These are phyloP conservation scores for Colostygia pectinataria DNA, from an alignment of 2,888 invertebrate species.

Conservation along the genomic window DNA sequence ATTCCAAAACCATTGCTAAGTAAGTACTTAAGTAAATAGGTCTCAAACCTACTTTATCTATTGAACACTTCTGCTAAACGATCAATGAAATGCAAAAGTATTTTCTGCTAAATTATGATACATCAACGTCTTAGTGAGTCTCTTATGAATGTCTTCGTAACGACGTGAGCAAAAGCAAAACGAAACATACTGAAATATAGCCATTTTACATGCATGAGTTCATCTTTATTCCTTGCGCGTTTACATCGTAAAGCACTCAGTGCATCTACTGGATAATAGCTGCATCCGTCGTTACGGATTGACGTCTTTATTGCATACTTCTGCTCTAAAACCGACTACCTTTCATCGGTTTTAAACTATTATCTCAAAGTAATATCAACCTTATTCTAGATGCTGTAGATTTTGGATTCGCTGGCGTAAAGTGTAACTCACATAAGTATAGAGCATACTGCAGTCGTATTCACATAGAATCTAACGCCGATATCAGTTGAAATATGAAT, in stretches of 20 bases:
- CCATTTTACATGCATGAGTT: slow-evolving; percentile 38
- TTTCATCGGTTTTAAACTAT: slow-evolving; percentile 33
- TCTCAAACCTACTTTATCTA: no score
- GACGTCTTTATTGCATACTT: slow-evolving; percentile 67
- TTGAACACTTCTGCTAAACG: neutral
- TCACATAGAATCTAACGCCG: slow-evolving; percentile 50
- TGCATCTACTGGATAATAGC: slow-evolving; percentile 60
- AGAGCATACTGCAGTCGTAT: slow-evolving; percentile 42
- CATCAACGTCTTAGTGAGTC: slow-evolving; percentile 1
- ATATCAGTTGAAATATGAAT: slow-evolving; percentile 64
- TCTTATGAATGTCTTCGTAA: slow-evolving; percentile 4
- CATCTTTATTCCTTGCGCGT: slow-evolving; percentile 52
- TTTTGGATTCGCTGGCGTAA: slow-evolving; percentile 12
- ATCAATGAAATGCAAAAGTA: neutral
- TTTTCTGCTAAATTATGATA: slow-evolving; percentile 1
- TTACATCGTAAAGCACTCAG: slow-evolving; percentile 64
- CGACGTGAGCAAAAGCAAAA: slow-evolving; percentile 11
- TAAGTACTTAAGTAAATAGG: no score
- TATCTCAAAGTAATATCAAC: slow-evolving; percentile 17
- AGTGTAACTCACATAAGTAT: slow-evolving; percentile 31
- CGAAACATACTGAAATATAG: slow-evolving; percentile 16
- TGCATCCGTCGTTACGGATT: slow-evolving; percentile 63
- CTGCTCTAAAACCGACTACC: slow-evolving; percentile 45
- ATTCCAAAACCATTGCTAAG: no score
- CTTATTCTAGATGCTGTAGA: neutral